phyloP scores from a whole-genome alignment of 2,797 vertebrate species.

The Tangara arthus region DNA sequence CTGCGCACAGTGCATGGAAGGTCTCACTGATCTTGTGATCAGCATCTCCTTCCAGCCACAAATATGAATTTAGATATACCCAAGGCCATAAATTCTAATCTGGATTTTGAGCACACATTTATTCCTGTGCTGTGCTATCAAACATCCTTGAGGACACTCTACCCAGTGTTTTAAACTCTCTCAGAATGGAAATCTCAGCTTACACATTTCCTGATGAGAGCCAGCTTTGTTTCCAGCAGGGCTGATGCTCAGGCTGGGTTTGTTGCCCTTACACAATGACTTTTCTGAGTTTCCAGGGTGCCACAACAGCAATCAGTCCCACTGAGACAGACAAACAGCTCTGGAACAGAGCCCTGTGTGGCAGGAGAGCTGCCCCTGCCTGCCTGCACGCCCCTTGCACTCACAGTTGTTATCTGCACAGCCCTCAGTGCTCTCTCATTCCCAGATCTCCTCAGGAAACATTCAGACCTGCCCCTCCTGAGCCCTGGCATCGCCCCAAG shows the following conservation, averaged over 20 bases:
- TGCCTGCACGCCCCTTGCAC: not conserved
- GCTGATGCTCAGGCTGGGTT: not conserved
- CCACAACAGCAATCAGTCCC: rapidly evolving
- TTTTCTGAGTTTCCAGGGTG: not conserved
- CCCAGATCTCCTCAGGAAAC: not conserved
- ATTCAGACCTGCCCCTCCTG: not conserved
- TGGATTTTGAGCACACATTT: not conserved
- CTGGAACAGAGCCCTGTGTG: not conserved
- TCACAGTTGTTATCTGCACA: not conserved
- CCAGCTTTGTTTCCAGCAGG: not conserved
- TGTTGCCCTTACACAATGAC: not conserved
- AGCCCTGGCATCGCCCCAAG: not conserved
- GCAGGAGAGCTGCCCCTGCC: not conserved
- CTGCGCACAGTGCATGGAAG: not conserved
- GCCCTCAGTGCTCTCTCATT: not conserved
- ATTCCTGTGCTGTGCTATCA: not conserved
- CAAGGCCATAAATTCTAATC: rapidly evolving
- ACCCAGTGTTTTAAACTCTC: not conserved
- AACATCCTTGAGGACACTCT: not conserved
- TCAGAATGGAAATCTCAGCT: not conserved
- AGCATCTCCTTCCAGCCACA: not conserved
- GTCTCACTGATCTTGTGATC: not conserved
- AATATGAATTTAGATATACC: not conserved
- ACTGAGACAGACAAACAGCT: not conserved
- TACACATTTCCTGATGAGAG: not conserved